Conservation (phyloP, 2,888 invertebrate species). For the Troglohyphantes excavatus region DNA sequence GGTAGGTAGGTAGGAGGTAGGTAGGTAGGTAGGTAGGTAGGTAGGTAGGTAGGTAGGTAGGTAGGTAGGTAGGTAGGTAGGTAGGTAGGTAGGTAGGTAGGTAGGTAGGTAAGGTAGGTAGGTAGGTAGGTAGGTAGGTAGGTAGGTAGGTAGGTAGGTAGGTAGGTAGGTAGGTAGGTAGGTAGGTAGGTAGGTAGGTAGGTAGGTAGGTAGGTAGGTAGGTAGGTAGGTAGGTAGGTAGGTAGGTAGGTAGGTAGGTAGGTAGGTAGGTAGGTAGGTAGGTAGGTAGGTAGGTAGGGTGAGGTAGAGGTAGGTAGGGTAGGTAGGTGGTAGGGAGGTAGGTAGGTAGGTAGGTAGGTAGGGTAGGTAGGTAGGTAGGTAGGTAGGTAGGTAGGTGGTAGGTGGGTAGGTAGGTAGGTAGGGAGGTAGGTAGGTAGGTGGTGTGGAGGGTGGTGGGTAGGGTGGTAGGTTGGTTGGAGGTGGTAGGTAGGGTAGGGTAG, state of each 20-base stretch:
- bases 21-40: neutral
- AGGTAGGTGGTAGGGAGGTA: neutral
- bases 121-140: neutral
- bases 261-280: neutral
- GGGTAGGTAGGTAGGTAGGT: neutral
- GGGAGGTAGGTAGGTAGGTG: neutral
- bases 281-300: neutral
- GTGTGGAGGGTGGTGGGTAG: neutral
- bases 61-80: neutral
- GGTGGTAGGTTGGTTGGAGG: neutral
- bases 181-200: neutral
- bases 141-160: neutral
- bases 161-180: neutral
- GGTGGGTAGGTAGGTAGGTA: neutral
- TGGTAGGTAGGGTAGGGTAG: neutral
- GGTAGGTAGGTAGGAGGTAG: neutral
- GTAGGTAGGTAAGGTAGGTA: neutral
- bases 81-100: neutral
- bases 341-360: too few relatives aligned
- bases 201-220: neutral
- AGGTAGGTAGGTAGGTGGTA: neutral
- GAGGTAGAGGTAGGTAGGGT: neutral
- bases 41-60: neutral
- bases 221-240: neutral
- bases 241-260: neutral